phyloP scores from a whole-genome alignment of 2,888 invertebrate species.

The Pseudococcus jackbeardsleyi region DNA sequence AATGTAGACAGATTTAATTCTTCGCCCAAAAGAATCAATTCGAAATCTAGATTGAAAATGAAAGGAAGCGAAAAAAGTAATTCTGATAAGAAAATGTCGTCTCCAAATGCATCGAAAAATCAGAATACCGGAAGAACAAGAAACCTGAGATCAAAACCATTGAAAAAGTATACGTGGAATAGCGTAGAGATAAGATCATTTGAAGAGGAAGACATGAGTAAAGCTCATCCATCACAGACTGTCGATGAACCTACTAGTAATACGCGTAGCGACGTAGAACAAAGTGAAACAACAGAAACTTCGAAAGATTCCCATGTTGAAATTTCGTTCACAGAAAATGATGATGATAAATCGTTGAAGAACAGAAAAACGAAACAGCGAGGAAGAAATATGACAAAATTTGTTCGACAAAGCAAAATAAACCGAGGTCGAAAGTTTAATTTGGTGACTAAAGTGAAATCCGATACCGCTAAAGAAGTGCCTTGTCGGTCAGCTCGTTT shows the following conservation, averaged over 20 bases:
- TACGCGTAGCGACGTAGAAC: neutral
- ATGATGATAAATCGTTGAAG: neutral
- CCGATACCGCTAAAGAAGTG: neutral
- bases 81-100: neutral
- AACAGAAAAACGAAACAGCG: conserved; percentile 9
- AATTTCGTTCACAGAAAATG: neutral
- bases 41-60: neutral
- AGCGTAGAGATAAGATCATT: neutral
- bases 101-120: neutral
- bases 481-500: neutral
- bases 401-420: conserved; percentile 15
- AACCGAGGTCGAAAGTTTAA: neutral
- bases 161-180: conserved; percentile 18
- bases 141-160: neutral
- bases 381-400: neutral
- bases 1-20: neutral
- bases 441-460: neutral
- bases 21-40: neutral
- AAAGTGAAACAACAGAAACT: neutral
- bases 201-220: neutral
- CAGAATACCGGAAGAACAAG: neutral
- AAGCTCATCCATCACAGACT: neutral
- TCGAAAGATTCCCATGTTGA: neutral
- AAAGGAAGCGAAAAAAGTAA: neutral
- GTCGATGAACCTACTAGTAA: too few relatives aligned